Evolutionary conservation across 1,140 invertebrate genomes (phyloP).

Genomic region (Apis dorsata): DNA sequence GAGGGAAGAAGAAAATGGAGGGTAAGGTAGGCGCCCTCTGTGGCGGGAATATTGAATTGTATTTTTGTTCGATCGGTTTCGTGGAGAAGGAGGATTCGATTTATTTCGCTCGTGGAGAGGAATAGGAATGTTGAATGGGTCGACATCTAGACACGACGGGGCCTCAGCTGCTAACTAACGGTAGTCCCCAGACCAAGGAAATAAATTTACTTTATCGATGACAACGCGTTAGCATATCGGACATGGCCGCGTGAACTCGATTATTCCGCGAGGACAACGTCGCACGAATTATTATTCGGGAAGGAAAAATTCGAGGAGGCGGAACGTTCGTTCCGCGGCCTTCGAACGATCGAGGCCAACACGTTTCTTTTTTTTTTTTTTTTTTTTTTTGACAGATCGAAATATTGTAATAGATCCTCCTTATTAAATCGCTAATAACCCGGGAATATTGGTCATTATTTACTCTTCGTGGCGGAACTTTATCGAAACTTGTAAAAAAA

Average conservation of each 20-base stretch:
- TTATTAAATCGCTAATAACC: too few species aligned
- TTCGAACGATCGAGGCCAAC: too few species aligned
- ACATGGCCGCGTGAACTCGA: not conserved
- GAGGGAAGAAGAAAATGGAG: too few species aligned
- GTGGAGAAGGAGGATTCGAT: constrained; percentile 40
- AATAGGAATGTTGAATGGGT: constrained; percentile 23
- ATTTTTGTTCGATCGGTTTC: constrained; percentile 1
- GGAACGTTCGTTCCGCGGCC: too few species aligned
- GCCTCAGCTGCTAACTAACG: constrained; percentile 49
- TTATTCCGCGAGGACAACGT: not conserved
- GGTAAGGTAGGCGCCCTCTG: too few species aligned
- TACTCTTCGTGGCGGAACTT: too few species aligned
- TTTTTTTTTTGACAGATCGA: too few species aligned
- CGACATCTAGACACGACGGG: constrained; percentile 46
- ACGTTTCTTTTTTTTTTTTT: too few species aligned
- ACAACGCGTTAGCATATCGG: constrained; percentile 33
- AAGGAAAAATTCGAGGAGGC: too few species aligned
- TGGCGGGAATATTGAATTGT: not conserved
- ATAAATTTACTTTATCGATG: constrained; percentile 56
- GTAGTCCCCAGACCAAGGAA: constrained; percentile 32
- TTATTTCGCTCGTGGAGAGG: constrained; percentile 35
- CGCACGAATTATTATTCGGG: not conserved
- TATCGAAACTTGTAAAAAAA: too few species aligned
- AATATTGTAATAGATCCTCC: too few species aligned
- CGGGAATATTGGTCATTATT: too few species aligned